phyloP scores from a whole-genome alignment of 2,113 vertebrate genomes.

The Anolis sagrei region DNA sequence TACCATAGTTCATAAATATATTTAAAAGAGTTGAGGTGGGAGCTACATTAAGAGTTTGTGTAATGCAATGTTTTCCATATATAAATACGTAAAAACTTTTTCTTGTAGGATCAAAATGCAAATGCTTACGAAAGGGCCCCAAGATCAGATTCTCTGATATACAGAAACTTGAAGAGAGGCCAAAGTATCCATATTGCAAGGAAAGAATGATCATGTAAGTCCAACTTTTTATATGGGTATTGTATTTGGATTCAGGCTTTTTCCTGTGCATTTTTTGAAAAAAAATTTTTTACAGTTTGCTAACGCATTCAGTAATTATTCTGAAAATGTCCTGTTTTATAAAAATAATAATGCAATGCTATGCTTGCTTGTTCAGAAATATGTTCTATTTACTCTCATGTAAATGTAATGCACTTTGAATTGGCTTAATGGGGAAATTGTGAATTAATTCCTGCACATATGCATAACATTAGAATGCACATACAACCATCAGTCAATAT shows the following conservation, averaged over 20 bases:
- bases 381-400: neutral
- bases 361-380: neutral
- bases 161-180: slow-evolving; percentile 97
- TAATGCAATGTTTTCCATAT: slow-evolving; percentile 45
- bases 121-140: slow-evolving; percentile 95
- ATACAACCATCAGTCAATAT: neutral
- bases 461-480: neutral
- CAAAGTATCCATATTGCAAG: slow-evolving; percentile 94
- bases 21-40: neutral
- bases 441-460: neutral
- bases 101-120: slow-evolving; percentile 93
- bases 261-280: slow-evolving; percentile 48
- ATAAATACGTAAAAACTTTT: slow-evolving; percentile 54
- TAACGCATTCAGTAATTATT: neutral
- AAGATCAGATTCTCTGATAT: slow-evolving; percentile 98
- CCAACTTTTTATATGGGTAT: slow-evolving; percentile 18
- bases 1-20: neutral
- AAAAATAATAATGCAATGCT: neutral
- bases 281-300: neutral
- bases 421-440: neutral
- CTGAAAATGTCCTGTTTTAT: neutral
- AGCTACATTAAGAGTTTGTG: neutral
- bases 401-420: neutral
- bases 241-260: slow-evolving; percentile 36
- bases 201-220: slow-evolving; percentile 99